These are phyloP conservation scores for Chaitophorus viminalis DNA, from an alignment of 2,888 invertebrate species.

Conservation along the genomic window DNA sequence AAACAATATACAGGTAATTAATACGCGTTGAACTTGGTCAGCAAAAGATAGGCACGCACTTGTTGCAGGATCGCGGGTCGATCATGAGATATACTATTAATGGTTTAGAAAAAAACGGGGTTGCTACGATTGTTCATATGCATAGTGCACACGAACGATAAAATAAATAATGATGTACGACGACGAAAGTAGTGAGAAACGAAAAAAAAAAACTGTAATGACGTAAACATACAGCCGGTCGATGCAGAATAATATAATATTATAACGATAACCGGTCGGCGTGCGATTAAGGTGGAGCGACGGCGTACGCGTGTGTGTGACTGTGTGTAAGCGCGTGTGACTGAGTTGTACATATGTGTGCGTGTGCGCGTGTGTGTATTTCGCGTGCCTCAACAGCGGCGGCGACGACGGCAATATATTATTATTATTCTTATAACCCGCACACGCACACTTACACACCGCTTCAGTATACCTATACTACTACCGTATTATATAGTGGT, in stretches of 20 bases:
- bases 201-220: background rate
- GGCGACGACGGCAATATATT: background rate
- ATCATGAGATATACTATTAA: background rate
- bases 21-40: background rate
- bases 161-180: background rate
- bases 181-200: background rate
- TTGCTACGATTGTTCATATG: background rate
- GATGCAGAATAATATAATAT: background rate
- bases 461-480: background rate
- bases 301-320: slow-evolving; percentile 10
- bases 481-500: slow-evolving; percentile 1
- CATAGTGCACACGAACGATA: background rate
- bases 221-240: background rate
- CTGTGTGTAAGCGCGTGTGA: background rate
- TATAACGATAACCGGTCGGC: slow-evolving; percentile 7
- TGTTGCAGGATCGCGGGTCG: background rate
- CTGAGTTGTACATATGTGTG: background rate
- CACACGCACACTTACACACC: background rate
- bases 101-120: no score
- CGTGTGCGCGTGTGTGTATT: background rate
- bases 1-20: no score
- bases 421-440: background rate
- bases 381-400: slow-evolving; percentile 44
- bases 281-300: background rate
- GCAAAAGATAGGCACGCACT: background rate